These are phyloP conservation scores for Agonopterix arenella DNA, from an alignment of 2,888 invertebrate species.

Conservation along the genomic window DNA sequence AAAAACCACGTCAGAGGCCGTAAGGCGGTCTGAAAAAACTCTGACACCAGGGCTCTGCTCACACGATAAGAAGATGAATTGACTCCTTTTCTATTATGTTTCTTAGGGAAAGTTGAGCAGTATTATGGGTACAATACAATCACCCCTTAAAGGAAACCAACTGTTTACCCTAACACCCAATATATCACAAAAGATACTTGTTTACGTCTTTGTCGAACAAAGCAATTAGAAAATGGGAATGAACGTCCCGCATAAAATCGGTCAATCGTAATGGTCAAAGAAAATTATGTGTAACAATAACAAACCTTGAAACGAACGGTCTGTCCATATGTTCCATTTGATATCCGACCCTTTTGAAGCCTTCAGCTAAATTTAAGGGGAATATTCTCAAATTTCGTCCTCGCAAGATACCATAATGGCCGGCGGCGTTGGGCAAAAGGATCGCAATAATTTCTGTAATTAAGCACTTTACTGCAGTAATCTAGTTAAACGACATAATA, in stretches of 20 bases:
- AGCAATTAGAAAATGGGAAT: no score
- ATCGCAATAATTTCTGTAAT: constrained; percentile 26
- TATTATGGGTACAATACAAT: no score
- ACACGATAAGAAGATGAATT: no score
- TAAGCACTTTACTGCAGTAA: constrained; percentile 24
- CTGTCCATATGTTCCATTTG: constrained; percentile 11
- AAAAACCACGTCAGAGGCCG: no score
- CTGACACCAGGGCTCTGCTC: no score
- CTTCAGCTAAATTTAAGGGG: constrained; percentile 8
- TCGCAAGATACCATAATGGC: constrained; percentile 12
- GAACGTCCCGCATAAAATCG: no score
- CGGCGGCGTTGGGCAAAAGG: constrained; percentile 13
- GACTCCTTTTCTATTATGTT: no score
- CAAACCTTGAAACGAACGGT: background rate
- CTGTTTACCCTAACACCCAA: no score
- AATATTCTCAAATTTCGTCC: constrained; percentile 3
- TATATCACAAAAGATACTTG: background rate
- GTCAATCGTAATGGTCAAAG: background rate
- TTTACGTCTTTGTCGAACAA: no score
- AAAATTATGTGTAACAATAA: background rate
- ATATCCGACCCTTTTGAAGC: constrained; percentile 13
- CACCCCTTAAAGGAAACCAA: no score
- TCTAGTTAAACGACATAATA: constrained; percentile 25
- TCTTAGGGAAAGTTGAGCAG: no score
- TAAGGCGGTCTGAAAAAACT: no score